These are phyloP conservation scores for Dysdera silvatica DNA, from an alignment of 1,140 invertebrate genomes.

Conservation along the genomic window DNA sequence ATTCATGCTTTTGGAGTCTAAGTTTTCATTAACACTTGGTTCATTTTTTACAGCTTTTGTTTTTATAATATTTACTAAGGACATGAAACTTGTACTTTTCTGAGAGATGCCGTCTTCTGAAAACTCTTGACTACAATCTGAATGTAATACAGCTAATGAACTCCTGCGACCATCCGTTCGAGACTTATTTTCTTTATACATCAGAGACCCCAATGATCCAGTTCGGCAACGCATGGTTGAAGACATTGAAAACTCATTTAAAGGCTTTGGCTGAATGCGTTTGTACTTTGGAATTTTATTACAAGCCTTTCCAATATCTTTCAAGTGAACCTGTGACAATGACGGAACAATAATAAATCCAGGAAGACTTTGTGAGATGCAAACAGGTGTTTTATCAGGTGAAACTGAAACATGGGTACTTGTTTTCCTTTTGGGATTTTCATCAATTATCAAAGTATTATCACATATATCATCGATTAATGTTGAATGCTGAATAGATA, in stretches of 20 bases:
- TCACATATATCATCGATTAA: not conserved
- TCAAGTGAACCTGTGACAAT: constrained; percentile 7
- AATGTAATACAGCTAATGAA: constrained; percentile 19
- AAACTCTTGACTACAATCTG: constrained; percentile 3
- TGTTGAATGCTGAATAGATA: too few species aligned
- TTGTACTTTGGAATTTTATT: constrained; percentile 47
- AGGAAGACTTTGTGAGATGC: constrained; percentile 16
- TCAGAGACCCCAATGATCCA: constrained; percentile 15
- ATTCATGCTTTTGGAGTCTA: too few species aligned
- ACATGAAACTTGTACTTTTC: not conserved
- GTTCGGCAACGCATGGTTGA: constrained; percentile 58
- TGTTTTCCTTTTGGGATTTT: constrained; percentile 3
- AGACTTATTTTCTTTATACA: constrained; percentile 5
- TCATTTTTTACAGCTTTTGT: too few species aligned
- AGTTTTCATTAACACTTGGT: too few species aligned
- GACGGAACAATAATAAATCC: constrained; percentile 29
- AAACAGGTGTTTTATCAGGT: constrained; percentile 10
- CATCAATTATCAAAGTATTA: not conserved
- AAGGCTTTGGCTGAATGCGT: constrained; percentile 46
- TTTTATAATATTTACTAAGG: not conserved
- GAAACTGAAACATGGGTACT: constrained; percentile 12
- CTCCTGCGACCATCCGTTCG: constrained; percentile 13
- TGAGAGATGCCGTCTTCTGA: not conserved
- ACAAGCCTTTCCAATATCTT: not conserved
- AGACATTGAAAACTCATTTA: constrained; percentile 39